Base-by-base conservation (phyloP, 1,140 invertebrate genomes). In the Luehdorfia chinensis region DNA sequence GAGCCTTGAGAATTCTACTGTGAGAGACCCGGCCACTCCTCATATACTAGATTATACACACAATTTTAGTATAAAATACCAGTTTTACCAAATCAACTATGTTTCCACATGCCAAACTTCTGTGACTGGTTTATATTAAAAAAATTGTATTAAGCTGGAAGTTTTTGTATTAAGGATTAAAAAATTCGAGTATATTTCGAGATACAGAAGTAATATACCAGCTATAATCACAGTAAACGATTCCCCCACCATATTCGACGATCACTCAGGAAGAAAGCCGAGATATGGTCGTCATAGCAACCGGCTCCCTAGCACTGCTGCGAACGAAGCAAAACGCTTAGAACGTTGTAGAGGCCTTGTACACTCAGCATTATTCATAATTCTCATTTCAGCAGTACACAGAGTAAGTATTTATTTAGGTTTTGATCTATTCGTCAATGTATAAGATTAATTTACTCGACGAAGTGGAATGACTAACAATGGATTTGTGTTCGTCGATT, bases 211-310 rank as follows among this genome's bases (percentile, higher is more conserved):
- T 65, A 65, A 34, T 12, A 7, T 11, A 9, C 12, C 39, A 59
- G 52, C 56, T 59, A 43, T 48, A 66, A 55, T 55, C 46, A 53
- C 45, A 36, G 30, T 18, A 21, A 41, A 41, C 37, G 23, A 55
- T 36, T 43, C 28, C 47, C 43, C 52, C 34, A 49, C 50, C 54
- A 58, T 61, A 64, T 66, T 64, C 52, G 55, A 43, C 59, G 62
- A 64, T 66, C 72, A 74, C 43, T 72, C 48, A 67, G 59, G 61
- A 67, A 69, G 70, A 76, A 74, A 74, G 37, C 61, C 59, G 51
- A 69, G 70, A 74, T 74, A 74, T 57, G 16, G 70, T 76, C 39
- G 57, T 55, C 61, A 74, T 73, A 46, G 50, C 55, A 59, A 76
- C 70, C 33, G 33, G 25, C 51, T 55, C 62, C 50, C 44, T 15